These are phyloP conservation scores for Coptodon bakossiorum DNA, from an alignment of 2,113 vertebrate species.

Conservation along the genomic window DNA sequence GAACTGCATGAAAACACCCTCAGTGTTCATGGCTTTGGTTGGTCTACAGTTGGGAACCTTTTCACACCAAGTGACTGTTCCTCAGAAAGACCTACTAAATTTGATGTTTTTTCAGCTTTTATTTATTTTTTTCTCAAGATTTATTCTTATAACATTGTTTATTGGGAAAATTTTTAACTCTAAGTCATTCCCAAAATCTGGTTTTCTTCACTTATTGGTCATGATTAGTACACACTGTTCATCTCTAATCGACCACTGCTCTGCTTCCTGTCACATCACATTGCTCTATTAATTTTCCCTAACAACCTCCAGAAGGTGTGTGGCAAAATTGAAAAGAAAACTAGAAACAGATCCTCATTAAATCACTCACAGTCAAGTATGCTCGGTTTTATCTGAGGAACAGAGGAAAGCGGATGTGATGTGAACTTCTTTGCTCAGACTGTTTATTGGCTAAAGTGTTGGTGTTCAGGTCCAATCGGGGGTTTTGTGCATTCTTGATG, in stretches of 20 bases:
- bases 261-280: background rate
- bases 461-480: background rate
- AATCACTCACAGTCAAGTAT: constrained; percentile 21
- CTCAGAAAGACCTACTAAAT: background rate
- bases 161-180: background rate
- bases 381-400: background rate
- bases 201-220: background rate
- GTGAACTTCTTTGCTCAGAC: background rate
- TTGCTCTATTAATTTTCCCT: background rate
- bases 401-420: background rate
- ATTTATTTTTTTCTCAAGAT: background rate
- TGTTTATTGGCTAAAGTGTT: background rate
- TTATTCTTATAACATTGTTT: background rate
- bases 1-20: background rate
- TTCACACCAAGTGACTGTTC: background rate
- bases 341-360: constrained; percentile 51
- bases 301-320: constrained; percentile 37
- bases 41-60: background rate
- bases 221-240: background rate
- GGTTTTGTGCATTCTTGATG: background rate
- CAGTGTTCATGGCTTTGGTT: background rate
- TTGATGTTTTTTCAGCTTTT: background rate
- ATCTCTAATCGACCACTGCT: background rate
- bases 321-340: constrained; percentile 21
- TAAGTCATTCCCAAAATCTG: background rate